Evolutionary conservation across 2,888 invertebrate genomes (phyloP).

Genomic region (Rhagium mordax): DNA sequence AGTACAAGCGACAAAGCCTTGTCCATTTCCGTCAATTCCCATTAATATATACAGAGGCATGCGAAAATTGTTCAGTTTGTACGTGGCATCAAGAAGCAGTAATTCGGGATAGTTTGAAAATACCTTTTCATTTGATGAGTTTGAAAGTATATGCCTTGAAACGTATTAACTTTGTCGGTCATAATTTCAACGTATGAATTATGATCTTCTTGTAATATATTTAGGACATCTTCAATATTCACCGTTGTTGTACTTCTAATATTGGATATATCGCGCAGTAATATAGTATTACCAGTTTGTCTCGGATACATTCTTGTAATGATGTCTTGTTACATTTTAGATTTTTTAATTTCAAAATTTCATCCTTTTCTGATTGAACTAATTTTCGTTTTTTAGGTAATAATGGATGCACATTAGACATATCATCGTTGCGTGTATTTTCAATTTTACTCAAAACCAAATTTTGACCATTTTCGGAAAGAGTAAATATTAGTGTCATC

Average conservation of each 20-base stretch:
- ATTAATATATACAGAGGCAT: slow-evolving; percentile 34
- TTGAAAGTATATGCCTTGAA: neutral
- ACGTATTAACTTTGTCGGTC: neutral
- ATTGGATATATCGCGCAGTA: neutral
- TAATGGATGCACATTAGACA: neutral
- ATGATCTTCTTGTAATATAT: neutral
- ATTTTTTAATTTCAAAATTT: too few relatives aligned
- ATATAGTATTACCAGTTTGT: neutral
- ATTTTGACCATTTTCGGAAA: neutral
- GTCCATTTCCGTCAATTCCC: slow-evolving; percentile 26
- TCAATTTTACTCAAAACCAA: neutral
- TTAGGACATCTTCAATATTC: neutral
- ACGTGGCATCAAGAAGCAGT: slow-evolving; percentile 5
- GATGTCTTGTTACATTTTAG: too few relatives aligned
- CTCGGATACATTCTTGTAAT: too few relatives aligned
- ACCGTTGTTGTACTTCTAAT: neutral
- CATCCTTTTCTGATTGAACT: too few relatives aligned
- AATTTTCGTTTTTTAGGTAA: too few relatives aligned
- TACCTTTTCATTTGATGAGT: neutral
- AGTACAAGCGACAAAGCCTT: slow-evolving; percentile 30
- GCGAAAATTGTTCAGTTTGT: slow-evolving; percentile 28
- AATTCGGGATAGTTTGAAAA: slow-evolving; percentile 17
- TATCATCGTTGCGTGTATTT: neutral
- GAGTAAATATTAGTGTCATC: neutral
- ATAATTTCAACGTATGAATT: neutral